A percentile compares a stretch with the other conserved stretches of the same genome.
Evolutionary conservation across 2,797 vertebrate species (phyloP).

Genomic region (Sciaenops ocellatus): DNA sequence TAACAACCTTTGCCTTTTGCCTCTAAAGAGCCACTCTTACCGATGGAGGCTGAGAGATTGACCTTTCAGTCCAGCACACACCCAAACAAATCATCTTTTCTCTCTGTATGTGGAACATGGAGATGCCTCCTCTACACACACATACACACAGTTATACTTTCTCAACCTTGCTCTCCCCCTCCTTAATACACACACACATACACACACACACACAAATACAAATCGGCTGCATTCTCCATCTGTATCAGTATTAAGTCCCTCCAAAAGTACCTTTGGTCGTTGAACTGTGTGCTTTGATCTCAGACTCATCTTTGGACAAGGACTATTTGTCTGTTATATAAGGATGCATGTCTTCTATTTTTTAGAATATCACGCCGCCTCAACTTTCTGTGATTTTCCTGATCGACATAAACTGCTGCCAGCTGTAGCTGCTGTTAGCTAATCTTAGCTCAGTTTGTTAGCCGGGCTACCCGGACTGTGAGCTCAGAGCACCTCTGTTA

Average conservation of each 20-base stretch:
- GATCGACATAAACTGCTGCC: too few species aligned
- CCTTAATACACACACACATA: not conserved
- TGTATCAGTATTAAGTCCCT: slow-evolving; percentile 39
- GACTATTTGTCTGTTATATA: slow-evolving; percentile 2
- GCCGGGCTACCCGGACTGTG: too few species aligned
- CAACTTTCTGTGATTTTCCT: too few species aligned
- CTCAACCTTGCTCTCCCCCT: not conserved
- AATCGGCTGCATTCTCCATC: slow-evolving; percentile 10
- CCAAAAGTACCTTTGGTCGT: slow-evolving; percentile 21
- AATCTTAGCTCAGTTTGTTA: too few species aligned
- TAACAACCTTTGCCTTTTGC: slow-evolving; percentile 64
- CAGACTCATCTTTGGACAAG: slow-evolving; percentile 1
- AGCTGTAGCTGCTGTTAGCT: too few species aligned
- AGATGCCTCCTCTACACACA: not conserved
- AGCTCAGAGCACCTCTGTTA: too few species aligned
- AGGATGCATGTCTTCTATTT: not conserved
- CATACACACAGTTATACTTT: slow-evolving; percentile 5
- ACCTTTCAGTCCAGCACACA: slow-evolving; percentile 64
- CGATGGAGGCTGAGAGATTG: slow-evolving; percentile 55
- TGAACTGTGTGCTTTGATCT: slow-evolving; percentile 37
- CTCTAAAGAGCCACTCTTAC: slow-evolving; percentile 50
- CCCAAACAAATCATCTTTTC: slow-evolving; percentile 50
- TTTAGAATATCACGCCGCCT: not conserved
- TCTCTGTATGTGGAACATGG: slow-evolving; percentile 38
- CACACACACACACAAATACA: slow-evolving; percentile 16